Conservation (phyloP, 2,113 vertebrate genomes). For the Cariama cristata region DNA sequence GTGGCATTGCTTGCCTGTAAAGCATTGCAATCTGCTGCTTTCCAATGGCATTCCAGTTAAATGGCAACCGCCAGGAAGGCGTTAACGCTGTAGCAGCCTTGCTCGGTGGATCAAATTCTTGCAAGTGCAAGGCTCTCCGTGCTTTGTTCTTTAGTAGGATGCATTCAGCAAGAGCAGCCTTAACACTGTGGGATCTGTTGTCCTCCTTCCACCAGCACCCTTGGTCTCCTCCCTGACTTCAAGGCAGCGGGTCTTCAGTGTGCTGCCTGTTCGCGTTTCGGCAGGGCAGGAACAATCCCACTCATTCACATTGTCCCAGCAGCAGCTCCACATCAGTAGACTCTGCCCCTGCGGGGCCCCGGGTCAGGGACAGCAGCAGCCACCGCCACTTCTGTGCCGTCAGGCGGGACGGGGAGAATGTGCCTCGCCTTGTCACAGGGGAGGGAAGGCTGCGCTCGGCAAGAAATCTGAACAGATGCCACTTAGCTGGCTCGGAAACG, state of each 20-base stretch:
- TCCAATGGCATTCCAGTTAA: neutral
- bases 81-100: slow-evolving; percentile 19
- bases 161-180: neutral
- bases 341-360: neutral
- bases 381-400: neutral
- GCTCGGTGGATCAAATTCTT: slow-evolving; percentile 47
- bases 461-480: slow-evolving; percentile 37
- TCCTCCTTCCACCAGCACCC: neutral
- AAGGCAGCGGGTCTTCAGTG: neutral
- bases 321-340: slow-evolving; percentile 22
- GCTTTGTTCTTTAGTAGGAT: slow-evolving; percentile 51
- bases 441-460: neutral
- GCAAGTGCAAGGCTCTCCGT: slow-evolving; percentile 37
- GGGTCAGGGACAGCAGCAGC: neutral
- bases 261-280: neutral
- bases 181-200: neutral
- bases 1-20: neutral
- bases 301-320: neutral
- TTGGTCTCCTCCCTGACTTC: neutral
- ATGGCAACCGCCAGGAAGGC: neutral
- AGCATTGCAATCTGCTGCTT: accelerated
- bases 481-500: neutral
- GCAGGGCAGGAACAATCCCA: neutral
- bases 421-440: neutral
- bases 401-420: neutral